Percentiles rank a stretch among this genome's conserved stretches.
Conservation (phyloP, 2,797 vertebrate species). For the Argyrosomus regius region DNA sequence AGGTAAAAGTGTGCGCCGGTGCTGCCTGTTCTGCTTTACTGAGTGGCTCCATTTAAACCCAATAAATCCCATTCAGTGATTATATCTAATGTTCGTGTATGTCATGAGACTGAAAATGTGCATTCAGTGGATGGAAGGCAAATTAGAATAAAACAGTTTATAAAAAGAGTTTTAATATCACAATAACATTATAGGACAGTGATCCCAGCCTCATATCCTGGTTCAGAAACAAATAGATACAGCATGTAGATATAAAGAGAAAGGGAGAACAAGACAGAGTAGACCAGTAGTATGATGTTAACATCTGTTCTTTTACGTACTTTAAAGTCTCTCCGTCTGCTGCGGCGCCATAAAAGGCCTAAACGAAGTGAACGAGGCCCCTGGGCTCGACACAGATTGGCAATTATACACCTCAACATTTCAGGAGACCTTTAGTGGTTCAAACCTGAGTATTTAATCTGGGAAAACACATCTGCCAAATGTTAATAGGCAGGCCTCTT, state of each 20-base stretch:
- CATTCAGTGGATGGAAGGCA: slow-evolving; percentile 33
- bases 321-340: slow-evolving; percentile 68
- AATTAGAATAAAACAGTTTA: slow-evolving; percentile 29
- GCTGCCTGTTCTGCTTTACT: slow-evolving; percentile 70
- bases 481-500: slow-evolving; percentile 54
- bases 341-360: slow-evolving; percentile 57
- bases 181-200: slow-evolving; percentile 8
- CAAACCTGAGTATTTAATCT: slow-evolving; percentile 51
- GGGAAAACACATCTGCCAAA: slow-evolving; percentile 68
- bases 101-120: slow-evolving; percentile 43
- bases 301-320: slow-evolving; percentile 74
- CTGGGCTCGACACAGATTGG: slow-evolving; percentile 66
- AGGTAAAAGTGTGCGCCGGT: slow-evolving; percentile 72
- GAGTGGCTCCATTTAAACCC: slow-evolving; percentile 76
- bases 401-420: slow-evolving; percentile 71
- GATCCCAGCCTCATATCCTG: slow-evolving; percentile 3
- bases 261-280: slow-evolving; percentile 21
- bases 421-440: slow-evolving; percentile 63
- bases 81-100: slow-evolving; percentile 56
- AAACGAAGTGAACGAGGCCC: slow-evolving; percentile 66
- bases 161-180: slow-evolving; percentile 5
- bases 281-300: slow-evolving; percentile 53
- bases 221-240: slow-evolving; percentile 37
- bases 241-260: slow-evolving; percentile 10
- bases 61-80: slow-evolving; percentile 67